These are phyloP conservation scores for Anoplopoma fimbria DNA, from an alignment of 2,113 vertebrate genomes.

Conservation along the genomic window DNA sequence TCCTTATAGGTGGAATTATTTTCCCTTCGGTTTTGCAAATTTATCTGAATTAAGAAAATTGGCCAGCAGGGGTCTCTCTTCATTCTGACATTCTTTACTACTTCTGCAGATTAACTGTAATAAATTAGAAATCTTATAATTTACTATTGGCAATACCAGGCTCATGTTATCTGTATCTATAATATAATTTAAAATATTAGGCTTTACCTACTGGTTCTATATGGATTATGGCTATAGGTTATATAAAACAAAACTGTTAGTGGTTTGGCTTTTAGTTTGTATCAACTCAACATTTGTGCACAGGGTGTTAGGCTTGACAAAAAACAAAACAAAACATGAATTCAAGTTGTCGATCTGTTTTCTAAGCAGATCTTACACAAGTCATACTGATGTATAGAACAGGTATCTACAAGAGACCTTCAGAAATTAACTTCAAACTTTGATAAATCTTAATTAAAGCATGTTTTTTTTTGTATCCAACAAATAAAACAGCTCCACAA, in stretches of 20 bases:
- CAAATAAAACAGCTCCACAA: neutral
- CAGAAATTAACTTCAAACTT: neutral
- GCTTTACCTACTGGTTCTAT: neutral
- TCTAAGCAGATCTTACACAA: neutral
- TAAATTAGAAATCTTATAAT: neutral
- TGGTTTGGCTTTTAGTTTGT: neutral
- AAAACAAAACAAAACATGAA: neutral
- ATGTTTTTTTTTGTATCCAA: neutral
- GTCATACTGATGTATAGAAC: neutral
- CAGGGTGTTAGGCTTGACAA: neutral
- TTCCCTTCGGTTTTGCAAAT: neutral
- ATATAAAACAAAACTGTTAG: neutral
- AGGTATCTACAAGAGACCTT: neutral
- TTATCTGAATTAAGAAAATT: neutral
- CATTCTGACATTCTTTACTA: neutral
- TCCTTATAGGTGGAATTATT: too few relatives aligned
- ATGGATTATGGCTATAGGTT: neutral
- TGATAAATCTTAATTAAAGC: neutral
- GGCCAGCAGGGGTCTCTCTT: constrained; percentile 29
- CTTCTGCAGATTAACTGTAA: neutral
- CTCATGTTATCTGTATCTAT: neutral
- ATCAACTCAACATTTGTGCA: neutral
- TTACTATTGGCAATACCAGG: neutral
- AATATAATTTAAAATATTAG: neutral
- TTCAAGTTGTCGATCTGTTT: neutral